Base-by-base conservation (phyloP, 2,888 invertebrate genomes). In the Drosophila bunnanda region DNA sequence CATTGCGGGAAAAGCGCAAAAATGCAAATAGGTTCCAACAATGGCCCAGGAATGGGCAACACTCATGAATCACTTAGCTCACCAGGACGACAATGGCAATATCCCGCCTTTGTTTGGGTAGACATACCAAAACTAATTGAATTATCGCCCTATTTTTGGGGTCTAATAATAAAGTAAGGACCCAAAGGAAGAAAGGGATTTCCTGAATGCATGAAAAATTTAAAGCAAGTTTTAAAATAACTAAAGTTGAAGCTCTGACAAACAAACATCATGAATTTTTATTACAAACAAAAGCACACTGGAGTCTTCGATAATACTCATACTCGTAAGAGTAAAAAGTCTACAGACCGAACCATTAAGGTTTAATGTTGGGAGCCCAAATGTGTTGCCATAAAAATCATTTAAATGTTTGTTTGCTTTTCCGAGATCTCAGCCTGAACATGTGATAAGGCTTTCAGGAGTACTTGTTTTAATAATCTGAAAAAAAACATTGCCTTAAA, bases 1-100 rank as follows among this genome's bases (percentile, higher is more conserved):
- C 59, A 41, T 32, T 20, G 64, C 64, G 39, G 61, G 30, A 62
- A 65, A 65, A 52, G 62, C 39, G 65, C 59, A 58, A 76, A 59
- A 82, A 82, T 75, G 77, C 80, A 82, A 87, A 82, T 87, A 79
- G 84, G 82, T 80, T 76, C 69, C 79, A 78, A 84, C 82, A 85
- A 87, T 80, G 55, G 80, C 56, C 48, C 22, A 17, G 55, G 46
- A 36, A 59, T 34, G 57, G 54, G 36, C 54, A 39, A 36, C 13
- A 39, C n/a, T 65, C 64, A 38, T 41, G 39, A 48, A 48, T 50
- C 54, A 46, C 54, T 50, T 52, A 50, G 52, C 22, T 32, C 46
- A 17, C 52, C 17, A 25, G 50, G 34, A 46, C 25, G 41, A 65
- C 65, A 64, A 50, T 32, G 30, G 60, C 41, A 32, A 56, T 56